phyloP scores from a whole-genome alignment of 2,113 vertebrate species.

The Passer domesticus region DNA sequence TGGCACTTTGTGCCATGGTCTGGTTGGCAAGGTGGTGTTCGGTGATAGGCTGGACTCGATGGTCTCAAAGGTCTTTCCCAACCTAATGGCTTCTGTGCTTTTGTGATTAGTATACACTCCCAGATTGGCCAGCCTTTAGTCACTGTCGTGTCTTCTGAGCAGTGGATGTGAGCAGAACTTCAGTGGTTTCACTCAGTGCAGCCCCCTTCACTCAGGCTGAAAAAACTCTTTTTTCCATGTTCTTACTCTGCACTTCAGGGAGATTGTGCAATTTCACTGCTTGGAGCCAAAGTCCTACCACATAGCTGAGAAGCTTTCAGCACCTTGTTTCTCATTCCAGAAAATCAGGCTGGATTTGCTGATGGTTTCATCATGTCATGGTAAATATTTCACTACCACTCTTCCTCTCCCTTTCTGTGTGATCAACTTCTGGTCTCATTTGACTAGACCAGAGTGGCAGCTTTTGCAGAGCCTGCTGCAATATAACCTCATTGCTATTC shows the following conservation, averaged over 20 bases:
- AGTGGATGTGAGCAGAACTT: not conserved
- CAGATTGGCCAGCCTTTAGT: not conserved
- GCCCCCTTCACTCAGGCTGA: not conserved
- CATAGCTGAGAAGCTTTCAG: not conserved
- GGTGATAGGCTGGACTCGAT: rapidly evolving
- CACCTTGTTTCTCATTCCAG: not conserved
- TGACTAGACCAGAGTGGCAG: not conserved
- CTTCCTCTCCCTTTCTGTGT: not conserved
- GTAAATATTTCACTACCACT: conserved; percentile 45
- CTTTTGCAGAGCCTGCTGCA: not conserved
- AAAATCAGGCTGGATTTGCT: conserved; percentile 7
- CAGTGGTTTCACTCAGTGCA: not conserved
- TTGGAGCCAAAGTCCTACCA: not conserved
- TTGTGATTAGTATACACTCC: not conserved
- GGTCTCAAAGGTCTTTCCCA: not conserved
- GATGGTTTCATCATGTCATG: conserved; percentile 16
- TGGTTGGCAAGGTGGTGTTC: not conserved
- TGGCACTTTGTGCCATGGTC: not conserved
- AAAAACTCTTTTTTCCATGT: not conserved
- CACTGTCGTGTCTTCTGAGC: not conserved
- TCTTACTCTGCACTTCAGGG: not conserved
- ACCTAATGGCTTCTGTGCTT: not conserved
- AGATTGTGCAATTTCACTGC: not conserved
- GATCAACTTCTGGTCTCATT: not conserved
- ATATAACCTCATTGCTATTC: not conserved